Evolutionary conservation across 1,140 invertebrate species (phyloP), one percentile per base, ranked within the genome.

Genomic region (Drosophila sproati): DNA sequence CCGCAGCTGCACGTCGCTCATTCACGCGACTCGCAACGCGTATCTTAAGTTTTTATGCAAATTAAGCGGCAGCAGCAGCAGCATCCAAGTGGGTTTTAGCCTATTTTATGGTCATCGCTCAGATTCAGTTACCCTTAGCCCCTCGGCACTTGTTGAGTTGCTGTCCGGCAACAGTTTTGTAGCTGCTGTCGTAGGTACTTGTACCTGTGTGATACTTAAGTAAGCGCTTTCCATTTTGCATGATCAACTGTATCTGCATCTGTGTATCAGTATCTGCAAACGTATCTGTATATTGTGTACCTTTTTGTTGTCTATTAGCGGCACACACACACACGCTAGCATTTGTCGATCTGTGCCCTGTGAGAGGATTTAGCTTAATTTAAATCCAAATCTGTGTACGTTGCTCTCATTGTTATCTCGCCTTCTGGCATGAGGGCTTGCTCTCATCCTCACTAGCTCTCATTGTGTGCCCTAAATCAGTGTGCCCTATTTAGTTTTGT

Each of bases 291-390:
- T 86, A 60, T 79, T 45, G 51, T 78, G 63, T 89, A 89, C 80
- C 85, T 83, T 88, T 88, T 89, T 88, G 83, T 88, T 88, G 83
- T 83, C 83, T 87, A 87, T 87, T 88, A 87, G 82, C 76, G 66
- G 31, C 59, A 64, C 63, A 62, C 47, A 77, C 71, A 63, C 50
- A 28, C 47, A 66, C 61, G 41, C 54, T 62, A 20, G 20, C 20
- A 20, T 20, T 31, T 50, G 37, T 59, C 50, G 54, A 70, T 50
- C 73, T 61, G 55, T 75, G 68, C 73, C 76, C 83, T 77, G 12
- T 88, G 80, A 87, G 83, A 80, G 85, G 83, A 83, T 88, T 88
- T 88, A 89, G 83, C 85, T 88, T 88, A 88, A 88, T 88, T 88
- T 88, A 88, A 88, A 88, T 88, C 83, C 83, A 88, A 88, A 88